Evolutionary conservation across 2,797 vertebrate species (phyloP).

Genomic region (Acanthopagrus latus): DNA sequence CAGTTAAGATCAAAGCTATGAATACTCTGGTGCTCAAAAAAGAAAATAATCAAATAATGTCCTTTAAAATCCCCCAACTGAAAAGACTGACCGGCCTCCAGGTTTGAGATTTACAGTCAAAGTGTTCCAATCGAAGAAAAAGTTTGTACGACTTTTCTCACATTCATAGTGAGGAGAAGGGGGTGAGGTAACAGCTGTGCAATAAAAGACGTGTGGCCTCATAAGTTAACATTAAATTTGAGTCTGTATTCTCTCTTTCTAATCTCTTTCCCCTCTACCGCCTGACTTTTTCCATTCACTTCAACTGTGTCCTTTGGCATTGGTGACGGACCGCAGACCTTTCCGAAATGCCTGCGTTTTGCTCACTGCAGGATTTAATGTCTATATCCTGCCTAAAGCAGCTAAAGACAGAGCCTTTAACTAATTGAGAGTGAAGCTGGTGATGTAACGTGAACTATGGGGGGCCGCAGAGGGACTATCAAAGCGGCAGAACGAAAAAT

Average conservation of each 20-base stretch:
- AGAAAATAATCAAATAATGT: slow-evolving; percentile 67
- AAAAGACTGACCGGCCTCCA: slow-evolving; percentile 65
- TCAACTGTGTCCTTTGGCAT: slow-evolving; percentile 75
- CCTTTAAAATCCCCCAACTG: slow-evolving; percentile 61
- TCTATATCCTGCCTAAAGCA: slow-evolving; percentile 75
- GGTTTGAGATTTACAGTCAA: slow-evolving; percentile 69
- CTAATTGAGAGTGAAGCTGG: slow-evolving; percentile 71
- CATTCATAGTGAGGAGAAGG: slow-evolving; percentile 57
- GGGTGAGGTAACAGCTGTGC: slow-evolving; percentile 74
- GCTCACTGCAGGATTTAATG: slow-evolving; percentile 72
- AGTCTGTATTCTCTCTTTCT: slow-evolving; percentile 61
- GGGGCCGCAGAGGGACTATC: slow-evolving; percentile 64
- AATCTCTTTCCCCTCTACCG: slow-evolving; percentile 61
- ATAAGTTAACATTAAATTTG: slow-evolving; percentile 72
- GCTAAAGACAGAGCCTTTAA: slow-evolving; percentile 69
- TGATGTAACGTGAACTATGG: slow-evolving; percentile 79
- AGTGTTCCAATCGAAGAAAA: slow-evolving; percentile 49
- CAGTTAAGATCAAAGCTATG: slow-evolving; percentile 66
- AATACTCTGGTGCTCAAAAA: slow-evolving; percentile 41
- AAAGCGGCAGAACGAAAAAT: slow-evolving; percentile 46
- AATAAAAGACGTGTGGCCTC: slow-evolving; percentile 79
- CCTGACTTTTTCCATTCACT: slow-evolving; percentile 70
- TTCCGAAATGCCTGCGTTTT: slow-evolving; percentile 53
- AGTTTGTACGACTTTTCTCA: slow-evolving; percentile 72
- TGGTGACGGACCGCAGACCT: slow-evolving; percentile 55